These are phyloP conservation scores for Crotalus horridus DNA, from an alignment of 2,113 vertebrate genomes.

Conservation along the genomic window DNA sequence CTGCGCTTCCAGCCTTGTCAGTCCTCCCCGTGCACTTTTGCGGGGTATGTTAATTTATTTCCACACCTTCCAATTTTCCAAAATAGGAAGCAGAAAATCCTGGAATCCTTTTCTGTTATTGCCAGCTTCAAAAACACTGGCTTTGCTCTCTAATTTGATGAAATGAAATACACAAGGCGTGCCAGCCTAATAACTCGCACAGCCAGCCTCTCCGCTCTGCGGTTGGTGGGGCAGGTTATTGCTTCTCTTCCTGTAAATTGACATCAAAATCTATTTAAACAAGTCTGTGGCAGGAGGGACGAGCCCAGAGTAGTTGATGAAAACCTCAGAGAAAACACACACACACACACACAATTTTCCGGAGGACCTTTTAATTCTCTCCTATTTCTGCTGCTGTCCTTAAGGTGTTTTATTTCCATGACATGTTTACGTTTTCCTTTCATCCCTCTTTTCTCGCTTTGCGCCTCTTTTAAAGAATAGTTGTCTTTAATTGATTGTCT, in stretches of 20 bases:
- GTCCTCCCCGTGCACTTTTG: background rate
- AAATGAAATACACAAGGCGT: fast-evolving
- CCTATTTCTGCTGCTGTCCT: background rate
- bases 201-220: background rate
- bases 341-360: no score
- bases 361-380: background rate
- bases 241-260: slow-evolving; percentile 17
- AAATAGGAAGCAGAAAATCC: slow-evolving; percentile 9
- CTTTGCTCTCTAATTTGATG: background rate
- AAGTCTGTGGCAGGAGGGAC: slow-evolving; percentile 29
- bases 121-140: background rate
- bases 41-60: background rate
- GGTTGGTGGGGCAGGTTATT: slow-evolving; percentile 29
- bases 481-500: background rate
- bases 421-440: background rate
- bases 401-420: background rate
- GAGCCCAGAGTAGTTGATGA: background rate
- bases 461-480: background rate
- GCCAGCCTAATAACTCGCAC: slow-evolving; percentile 9
- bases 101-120: background rate
- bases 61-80: background rate
- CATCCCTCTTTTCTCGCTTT: background rate
- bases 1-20: background rate
- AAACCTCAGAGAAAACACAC: no score
- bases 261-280: slow-evolving; percentile 3